These are phyloP conservation scores for Nemotelus pantherinus DNA, from an alignment of 2,888 invertebrate species.

Conservation along the genomic window DNA sequence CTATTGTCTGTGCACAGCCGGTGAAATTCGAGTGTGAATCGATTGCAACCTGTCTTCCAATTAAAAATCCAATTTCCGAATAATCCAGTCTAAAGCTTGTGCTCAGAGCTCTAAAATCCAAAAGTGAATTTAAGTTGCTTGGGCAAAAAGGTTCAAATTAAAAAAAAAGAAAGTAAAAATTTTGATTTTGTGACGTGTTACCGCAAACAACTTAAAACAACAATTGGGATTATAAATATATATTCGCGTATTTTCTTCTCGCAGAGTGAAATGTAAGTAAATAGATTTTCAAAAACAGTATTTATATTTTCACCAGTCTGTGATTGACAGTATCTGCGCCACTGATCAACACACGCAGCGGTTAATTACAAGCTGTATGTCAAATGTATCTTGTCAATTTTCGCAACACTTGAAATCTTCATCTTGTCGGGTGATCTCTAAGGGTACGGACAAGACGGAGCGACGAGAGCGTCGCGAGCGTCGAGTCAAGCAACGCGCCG, in stretches of 20 bases:
- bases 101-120: neutral
- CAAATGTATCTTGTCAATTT: neutral
- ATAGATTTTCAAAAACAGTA: neutral
- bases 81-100: neutral
- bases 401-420: neutral
- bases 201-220: neutral
- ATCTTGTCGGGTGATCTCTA: no score
- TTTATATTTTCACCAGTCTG: neutral
- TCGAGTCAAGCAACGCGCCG: no score
- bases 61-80: neutral
- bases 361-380: neutral
- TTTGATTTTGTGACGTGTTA: neutral
- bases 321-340: neutral
- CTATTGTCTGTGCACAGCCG: no score
- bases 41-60: no score
- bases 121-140: no score
- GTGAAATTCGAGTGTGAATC: no score
- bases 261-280: conserved; percentile 42
- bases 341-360: neutral
- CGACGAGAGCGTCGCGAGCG: no score
- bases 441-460: no score
- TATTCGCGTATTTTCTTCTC: conserved; percentile 1
- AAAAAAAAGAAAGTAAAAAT: no score
- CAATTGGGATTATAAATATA: neutral
- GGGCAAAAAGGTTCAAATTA: no score